phyloP scores from a whole-genome alignment of 1,140 invertebrate genomes.

The Helicoverpa armigera region DNA sequence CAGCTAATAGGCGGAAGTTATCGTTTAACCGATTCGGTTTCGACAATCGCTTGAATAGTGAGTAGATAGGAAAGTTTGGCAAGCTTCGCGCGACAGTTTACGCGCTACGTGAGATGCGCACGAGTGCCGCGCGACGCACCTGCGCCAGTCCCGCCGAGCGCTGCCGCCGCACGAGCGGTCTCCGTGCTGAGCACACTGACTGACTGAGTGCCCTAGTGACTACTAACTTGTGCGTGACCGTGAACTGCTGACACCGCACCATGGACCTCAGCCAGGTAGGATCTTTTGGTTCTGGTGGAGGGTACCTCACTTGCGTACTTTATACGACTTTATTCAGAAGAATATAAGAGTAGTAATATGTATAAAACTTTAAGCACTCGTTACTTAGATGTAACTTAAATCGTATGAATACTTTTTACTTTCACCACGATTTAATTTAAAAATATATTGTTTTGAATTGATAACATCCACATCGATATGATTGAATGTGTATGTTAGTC shows the following conservation, averaged over 20 bases:
- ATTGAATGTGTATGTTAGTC: too few relatives aligned
- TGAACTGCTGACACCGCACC: background rate
- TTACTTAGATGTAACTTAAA: too few relatives aligned
- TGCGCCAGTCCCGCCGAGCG: background rate
- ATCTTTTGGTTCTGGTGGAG: slow-evolving; percentile 14
- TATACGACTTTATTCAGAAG: too few relatives aligned
- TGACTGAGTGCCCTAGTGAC: background rate
- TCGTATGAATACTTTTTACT: too few relatives aligned
- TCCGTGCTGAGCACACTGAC: background rate
- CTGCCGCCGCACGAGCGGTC: slow-evolving; percentile 10
- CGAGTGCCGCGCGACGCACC: background rate
- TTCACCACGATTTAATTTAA: too few relatives aligned
- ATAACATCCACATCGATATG: too few relatives aligned
- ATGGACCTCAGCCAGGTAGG: slow-evolving; percentile 47
- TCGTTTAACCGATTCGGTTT: background rate
- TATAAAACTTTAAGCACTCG: too few relatives aligned
- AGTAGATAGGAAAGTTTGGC: slow-evolving; percentile 25
- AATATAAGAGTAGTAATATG: too few relatives aligned
- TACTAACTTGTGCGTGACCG: background rate
- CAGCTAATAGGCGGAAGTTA: background rate
- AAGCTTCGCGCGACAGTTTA: slow-evolving; percentile 25
- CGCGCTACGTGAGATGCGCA: slow-evolving; percentile 8
- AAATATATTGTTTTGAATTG: too few relatives aligned
- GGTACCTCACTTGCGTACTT: background rate
- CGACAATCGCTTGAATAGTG: background rate